Conservation (phyloP, 2,797 vertebrate species). For the Mustela erminea region DNA sequence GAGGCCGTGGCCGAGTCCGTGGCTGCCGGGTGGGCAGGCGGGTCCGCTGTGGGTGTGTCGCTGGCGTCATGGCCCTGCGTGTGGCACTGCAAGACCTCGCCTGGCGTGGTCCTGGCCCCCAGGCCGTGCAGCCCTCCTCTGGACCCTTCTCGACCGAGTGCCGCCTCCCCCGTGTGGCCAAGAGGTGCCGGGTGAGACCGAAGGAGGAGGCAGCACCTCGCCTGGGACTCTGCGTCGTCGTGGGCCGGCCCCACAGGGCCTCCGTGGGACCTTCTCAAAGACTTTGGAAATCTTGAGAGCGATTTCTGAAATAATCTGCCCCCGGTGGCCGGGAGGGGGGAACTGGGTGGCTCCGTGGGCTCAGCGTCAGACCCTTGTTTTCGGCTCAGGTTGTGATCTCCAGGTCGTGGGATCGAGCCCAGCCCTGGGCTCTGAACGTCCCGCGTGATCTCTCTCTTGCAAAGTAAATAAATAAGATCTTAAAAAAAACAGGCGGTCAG, state of each 20-base stretch:
- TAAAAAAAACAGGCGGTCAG: background rate
- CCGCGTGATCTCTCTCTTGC: background rate
- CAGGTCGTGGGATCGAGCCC: background rate
- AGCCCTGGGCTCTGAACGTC: background rate
- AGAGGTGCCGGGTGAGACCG: accelerated
- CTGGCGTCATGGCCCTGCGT: too few relatives aligned
- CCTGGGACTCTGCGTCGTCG: too few relatives aligned
- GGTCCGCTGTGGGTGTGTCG: background rate
- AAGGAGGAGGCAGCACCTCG: accelerated
- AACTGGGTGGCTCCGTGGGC: background rate
- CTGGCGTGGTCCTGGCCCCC: accelerated
- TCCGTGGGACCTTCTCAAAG: background rate
- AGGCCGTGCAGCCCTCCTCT: accelerated
- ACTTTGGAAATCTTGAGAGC: background rate
- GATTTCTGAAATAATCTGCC: background rate
- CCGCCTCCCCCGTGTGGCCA: accelerated
- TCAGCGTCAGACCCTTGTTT: background rate
- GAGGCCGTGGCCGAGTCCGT: accelerated
- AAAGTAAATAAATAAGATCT: background rate
- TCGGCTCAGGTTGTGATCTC: background rate
- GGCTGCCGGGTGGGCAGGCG: accelerated
- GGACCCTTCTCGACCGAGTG: accelerated
- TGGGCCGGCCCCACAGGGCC: background rate
- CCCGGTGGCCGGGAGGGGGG: accelerated
- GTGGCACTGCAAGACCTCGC: background rate